A percentile compares a stretch with the other conserved stretches of the same genome.
Evolutionary conservation across 2,113 vertebrate genomes (phyloP).

Genomic region (Lota lota): DNA sequence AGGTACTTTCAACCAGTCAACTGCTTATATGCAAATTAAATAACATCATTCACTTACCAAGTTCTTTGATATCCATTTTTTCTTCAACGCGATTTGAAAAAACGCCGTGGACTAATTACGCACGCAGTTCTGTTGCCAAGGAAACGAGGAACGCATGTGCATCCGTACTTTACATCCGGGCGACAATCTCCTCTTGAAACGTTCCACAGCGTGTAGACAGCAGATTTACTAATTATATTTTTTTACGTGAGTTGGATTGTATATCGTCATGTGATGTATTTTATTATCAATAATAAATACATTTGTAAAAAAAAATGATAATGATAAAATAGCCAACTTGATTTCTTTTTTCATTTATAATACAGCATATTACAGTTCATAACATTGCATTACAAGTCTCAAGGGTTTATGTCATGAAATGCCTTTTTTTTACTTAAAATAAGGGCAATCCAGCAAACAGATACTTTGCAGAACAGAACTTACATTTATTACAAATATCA

Average conservation of each 20-base stretch:
- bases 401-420: too few species aligned
- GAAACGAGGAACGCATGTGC: conserved; percentile 57
- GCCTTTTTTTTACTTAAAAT: conserved; percentile 1
- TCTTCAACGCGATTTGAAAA: not conserved
- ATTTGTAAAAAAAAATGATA: too few species aligned
- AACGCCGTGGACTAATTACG: conserved; percentile 1
- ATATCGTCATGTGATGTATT: too few species aligned
- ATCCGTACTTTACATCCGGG: conserved; percentile 16
- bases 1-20: fast-evolving
- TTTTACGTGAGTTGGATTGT: too few species aligned
- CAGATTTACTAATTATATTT: too few species aligned
- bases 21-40: not conserved
- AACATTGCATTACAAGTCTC: not conserved
- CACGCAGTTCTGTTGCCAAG: conserved; percentile 59
- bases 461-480: conserved; percentile 69
- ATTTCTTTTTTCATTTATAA: not conserved
- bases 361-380: not conserved
- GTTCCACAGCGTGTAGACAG: too few species aligned
- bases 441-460: conserved; percentile 19
- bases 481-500: conserved; percentile 80
- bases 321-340: too few species aligned
- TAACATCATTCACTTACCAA: conserved; percentile 45
- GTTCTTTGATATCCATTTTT: conserved; percentile 60
- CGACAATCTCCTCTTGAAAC: not conserved
- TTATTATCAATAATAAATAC: too few species aligned